These are phyloP conservation scores for Lasioglossum vierecki DNA, from an alignment of 2,888 invertebrate genomes.

Conservation along the genomic window DNA sequence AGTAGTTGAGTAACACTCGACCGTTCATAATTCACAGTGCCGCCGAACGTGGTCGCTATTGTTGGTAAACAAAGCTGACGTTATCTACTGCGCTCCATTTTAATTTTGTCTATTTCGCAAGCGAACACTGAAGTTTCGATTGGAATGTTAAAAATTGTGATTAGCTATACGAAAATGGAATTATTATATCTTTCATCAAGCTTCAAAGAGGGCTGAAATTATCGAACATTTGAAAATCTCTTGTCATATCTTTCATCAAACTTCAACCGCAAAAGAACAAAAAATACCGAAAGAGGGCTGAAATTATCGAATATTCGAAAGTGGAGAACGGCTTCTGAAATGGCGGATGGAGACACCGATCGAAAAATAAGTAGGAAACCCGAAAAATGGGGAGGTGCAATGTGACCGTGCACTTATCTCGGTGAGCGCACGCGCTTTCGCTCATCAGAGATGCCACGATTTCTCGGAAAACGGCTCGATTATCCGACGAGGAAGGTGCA, in stretches of 20 bases:
- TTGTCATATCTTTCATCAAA: too few species aligned
- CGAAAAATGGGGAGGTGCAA: background rate
- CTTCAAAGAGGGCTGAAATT: background rate
- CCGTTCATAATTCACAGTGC: background rate
- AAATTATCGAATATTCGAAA: too few species aligned
- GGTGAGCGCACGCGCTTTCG: background rate
- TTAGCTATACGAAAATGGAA: background rate
- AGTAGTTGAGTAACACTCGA: background rate
- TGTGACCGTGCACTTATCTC: background rate
- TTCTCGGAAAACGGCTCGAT: slow-evolving; percentile 33
- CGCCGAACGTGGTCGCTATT: background rate
- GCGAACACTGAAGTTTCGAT: background rate
- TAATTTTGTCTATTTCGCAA: background rate
- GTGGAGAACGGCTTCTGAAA: too few species aligned
- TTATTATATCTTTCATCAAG: background rate
- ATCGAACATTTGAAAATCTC: too few species aligned
- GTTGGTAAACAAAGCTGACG: background rate
- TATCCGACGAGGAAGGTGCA: background rate
- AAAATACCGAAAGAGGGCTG: too few species aligned
- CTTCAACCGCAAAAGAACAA: too few species aligned
- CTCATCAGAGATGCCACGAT: slow-evolving; percentile 2
- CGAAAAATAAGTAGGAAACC: background rate
- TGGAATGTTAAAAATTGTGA: background rate
- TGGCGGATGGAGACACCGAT: background rate
- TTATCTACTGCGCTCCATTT: background rate